phyloP scores from a whole-genome alignment of 2,113 vertebrate species.

The Alexandromys fortis region DNA sequence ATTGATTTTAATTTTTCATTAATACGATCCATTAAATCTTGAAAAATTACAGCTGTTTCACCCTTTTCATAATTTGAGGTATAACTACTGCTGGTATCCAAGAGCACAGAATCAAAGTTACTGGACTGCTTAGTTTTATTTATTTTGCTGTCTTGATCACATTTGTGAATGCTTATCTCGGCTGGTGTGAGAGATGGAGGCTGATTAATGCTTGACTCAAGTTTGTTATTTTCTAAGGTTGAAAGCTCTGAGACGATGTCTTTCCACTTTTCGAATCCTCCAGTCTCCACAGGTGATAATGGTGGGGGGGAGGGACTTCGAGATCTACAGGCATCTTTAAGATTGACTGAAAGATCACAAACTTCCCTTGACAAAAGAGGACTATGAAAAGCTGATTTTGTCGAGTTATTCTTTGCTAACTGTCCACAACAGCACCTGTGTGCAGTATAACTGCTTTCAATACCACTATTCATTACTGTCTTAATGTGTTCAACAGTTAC shows the following conservation, averaged over 20 bases:
- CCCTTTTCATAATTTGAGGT: constrained; percentile 80
- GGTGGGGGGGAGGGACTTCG: constrained; percentile 93
- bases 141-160: constrained; percentile 74
- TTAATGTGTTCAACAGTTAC: constrained; percentile 85
- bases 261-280: constrained; percentile 85
- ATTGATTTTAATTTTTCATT: constrained; percentile 95
- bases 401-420: constrained; percentile 77
- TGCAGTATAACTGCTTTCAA: constrained; percentile 85
- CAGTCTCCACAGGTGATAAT: constrained; percentile 90
- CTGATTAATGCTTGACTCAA: constrained; percentile 84
- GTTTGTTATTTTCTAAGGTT: constrained; percentile 81
- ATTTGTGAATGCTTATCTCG: constrained; percentile 79
- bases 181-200: constrained; percentile 91
- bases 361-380: constrained; percentile 74
- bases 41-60: constrained; percentile 88
- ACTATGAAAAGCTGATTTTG: constrained; percentile 73
- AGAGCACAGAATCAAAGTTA: constrained; percentile 62
- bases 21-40: constrained; percentile 93
- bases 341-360: constrained; percentile 76
- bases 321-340: constrained; percentile 82
- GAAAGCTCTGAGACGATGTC: constrained; percentile 82
- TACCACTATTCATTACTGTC: constrained; percentile 83
- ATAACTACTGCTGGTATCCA: constrained; percentile 69
- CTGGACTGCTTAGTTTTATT: constrained; percentile 61
- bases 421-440: constrained; percentile 84